These are phyloP conservation scores for Alectura lathami DNA, from an alignment of 2,113 vertebrate genomes.

Conservation along the genomic window DNA sequence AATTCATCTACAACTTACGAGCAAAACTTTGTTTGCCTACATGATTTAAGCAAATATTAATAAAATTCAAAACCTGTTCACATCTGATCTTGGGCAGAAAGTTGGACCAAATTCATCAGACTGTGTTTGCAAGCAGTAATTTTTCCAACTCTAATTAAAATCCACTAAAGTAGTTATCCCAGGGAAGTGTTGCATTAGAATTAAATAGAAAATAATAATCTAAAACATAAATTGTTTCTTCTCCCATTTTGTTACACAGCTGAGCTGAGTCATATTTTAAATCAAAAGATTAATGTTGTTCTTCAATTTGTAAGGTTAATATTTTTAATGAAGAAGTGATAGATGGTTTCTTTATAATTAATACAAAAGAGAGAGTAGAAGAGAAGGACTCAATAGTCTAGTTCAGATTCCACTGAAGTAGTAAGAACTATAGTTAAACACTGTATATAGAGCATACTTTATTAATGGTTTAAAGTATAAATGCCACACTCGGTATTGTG, in stretches of 20 bases:
- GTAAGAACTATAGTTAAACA: background rate
- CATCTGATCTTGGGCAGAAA: conserved; percentile 2
- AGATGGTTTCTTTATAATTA: background rate
- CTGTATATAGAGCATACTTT: too few relatives aligned
- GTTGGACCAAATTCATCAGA: conserved; percentile 17
- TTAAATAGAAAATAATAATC: background rate
- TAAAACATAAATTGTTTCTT: background rate
- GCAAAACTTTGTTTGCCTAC: conserved; percentile 23
- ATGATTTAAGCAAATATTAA: conserved; percentile 35
- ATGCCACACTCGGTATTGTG: background rate
- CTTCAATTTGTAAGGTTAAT: background rate
- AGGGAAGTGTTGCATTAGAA: background rate
- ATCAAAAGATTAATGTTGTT: background rate
- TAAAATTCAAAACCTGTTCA: conserved; percentile 30
- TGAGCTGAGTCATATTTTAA: background rate
- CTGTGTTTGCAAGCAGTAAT: background rate
- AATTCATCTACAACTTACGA: background rate
- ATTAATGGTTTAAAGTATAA: background rate
- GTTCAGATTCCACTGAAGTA: background rate
- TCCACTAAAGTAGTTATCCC: background rate
- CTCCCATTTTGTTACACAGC: background rate
- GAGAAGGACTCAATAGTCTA: background rate
- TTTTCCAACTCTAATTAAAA: conserved; percentile 34
- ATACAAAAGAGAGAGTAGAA: background rate
- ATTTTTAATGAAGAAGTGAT: background rate